Conservation (phyloP, 2,797 vertebrate species). For the Chaetodon trifasciatus region DNA sequence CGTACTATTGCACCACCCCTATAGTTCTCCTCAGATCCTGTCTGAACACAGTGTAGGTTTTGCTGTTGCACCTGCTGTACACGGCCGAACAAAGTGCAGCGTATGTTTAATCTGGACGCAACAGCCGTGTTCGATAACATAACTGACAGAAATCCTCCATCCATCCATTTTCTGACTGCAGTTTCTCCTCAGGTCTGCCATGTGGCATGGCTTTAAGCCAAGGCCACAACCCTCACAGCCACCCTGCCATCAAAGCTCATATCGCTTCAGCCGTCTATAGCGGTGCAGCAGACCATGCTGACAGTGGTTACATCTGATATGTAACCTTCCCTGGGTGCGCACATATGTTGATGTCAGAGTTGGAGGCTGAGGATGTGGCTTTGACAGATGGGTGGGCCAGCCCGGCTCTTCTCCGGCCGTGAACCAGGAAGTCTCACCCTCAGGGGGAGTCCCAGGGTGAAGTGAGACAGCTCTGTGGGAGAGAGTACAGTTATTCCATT, state of each 20-base stretch:
- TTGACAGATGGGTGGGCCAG: conserved; percentile 62
- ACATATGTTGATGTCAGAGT: conserved; percentile 60
- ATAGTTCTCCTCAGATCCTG: neutral
- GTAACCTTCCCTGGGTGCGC: conserved; percentile 51
- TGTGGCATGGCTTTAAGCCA: neutral
- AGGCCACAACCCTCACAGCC: conserved; percentile 38
- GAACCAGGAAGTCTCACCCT: conserved; percentile 58
- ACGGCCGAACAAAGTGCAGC: conserved; percentile 29
- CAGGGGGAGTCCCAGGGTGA: conserved; percentile 44
- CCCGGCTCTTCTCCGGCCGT: conserved; percentile 26
- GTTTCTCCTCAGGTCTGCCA: conserved; percentile 20
- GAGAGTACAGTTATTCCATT: conserved; percentile 68
- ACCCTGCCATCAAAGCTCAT: conserved; percentile 14
- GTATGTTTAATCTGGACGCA: conserved; percentile 25
- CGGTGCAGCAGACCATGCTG: conserved; percentile 24
- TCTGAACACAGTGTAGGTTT: neutral
- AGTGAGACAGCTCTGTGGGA: conserved; percentile 42
- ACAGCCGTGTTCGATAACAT: neutral
- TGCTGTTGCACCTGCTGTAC: neutral
- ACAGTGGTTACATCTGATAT: conserved; percentile 46
- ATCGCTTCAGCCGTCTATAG: conserved; percentile 13
- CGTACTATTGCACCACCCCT: too few relatives aligned
- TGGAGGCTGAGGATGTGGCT: conserved; percentile 26
- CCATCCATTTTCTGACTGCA: conserved; percentile 14
- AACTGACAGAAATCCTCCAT: conserved; percentile 7